These are phyloP conservation scores for Sisyra terminalis DNA, from an alignment of 2,888 invertebrate genomes.

Conservation along the genomic window DNA sequence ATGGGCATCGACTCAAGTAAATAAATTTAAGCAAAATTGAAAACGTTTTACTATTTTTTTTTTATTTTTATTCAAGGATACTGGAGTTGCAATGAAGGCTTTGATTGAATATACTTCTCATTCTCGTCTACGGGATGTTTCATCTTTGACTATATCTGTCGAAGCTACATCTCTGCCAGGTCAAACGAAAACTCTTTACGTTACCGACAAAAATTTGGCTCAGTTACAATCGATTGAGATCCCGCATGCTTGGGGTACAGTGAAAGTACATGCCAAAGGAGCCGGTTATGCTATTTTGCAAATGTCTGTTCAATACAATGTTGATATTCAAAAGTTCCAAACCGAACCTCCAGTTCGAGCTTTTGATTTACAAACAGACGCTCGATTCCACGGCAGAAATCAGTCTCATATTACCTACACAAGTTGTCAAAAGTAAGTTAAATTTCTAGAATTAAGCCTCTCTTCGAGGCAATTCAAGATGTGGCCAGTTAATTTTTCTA, in stretches of 20 bases:
- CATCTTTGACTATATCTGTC: conserved; percentile 56
- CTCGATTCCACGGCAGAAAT: conserved; percentile 74
- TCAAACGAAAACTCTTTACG: conserved; percentile 43
- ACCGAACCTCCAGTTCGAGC: conserved; percentile 65
- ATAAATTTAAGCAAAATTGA: background rate
- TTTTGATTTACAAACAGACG: conserved; percentile 62
- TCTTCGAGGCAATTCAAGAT: too few relatives aligned
- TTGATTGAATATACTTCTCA: conserved; percentile 78
- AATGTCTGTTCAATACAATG: conserved; percentile 85
- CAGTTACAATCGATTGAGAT: conserved; percentile 65
- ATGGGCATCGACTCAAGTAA: conserved; percentile 68
- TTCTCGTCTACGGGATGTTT: conserved; percentile 72
- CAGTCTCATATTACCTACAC: conserved; percentile 81
- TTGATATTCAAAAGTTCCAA: conserved; percentile 69
- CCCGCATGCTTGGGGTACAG: conserved; percentile 86
- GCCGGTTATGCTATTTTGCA: conserved; percentile 90
- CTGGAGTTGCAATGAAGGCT: conserved; percentile 75
- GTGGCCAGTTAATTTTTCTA: too few relatives aligned
- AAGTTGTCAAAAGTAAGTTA: conserved; percentile 64
- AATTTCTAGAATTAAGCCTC: too few relatives aligned
- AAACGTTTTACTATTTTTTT: conserved; percentile 1
- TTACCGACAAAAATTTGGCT: conserved; percentile 63
- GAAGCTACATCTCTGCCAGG: conserved; percentile 71
- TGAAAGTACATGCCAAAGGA: conserved; percentile 82
- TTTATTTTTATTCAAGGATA: conserved; percentile 52